These are phyloP conservation scores for Sakesphorus luctuosus DNA, from an alignment of 2,113 vertebrate species.

Conservation along the genomic window DNA sequence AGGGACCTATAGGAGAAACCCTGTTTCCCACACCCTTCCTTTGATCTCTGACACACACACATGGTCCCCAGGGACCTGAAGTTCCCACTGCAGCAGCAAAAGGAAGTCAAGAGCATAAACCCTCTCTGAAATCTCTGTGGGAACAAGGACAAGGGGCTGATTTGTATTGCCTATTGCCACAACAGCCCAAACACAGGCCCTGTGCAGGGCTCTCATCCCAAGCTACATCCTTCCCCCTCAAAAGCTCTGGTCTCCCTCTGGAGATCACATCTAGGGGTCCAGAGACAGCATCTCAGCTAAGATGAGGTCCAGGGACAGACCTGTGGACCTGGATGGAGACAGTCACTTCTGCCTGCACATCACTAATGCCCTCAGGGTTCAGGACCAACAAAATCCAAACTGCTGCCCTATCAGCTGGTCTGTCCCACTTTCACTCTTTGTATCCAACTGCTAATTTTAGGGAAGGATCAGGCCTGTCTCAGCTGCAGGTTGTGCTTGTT, in stretches of 20 bases:
- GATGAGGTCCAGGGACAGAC: not conserved
- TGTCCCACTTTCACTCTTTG: not conserved
- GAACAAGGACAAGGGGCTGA: not conserved
- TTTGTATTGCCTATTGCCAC: not conserved
- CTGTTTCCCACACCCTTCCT: not conserved
- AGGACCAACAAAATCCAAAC: not conserved
- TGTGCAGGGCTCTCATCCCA: not conserved
- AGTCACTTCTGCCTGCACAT: not conserved
- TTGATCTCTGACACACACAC: not conserved
- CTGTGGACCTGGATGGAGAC: not conserved
- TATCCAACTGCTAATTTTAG: too few species aligned
- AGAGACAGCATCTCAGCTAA: not conserved
- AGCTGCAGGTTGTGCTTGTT: not conserved
- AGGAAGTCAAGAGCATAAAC: not conserved
- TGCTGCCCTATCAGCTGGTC: not conserved
- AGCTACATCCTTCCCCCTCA: not conserved
- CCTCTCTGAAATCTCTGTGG: not conserved
- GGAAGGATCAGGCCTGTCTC: not conserved
- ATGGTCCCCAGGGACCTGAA: not conserved
- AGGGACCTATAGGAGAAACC: not conserved
- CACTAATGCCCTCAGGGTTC: not conserved
- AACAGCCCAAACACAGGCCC: not conserved
- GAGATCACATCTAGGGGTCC: not conserved
- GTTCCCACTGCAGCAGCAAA: not conserved
- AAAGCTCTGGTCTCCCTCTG: not conserved